phyloP scores from a whole-genome alignment of 2,797 vertebrate species.

The Vireo griseus region DNA sequence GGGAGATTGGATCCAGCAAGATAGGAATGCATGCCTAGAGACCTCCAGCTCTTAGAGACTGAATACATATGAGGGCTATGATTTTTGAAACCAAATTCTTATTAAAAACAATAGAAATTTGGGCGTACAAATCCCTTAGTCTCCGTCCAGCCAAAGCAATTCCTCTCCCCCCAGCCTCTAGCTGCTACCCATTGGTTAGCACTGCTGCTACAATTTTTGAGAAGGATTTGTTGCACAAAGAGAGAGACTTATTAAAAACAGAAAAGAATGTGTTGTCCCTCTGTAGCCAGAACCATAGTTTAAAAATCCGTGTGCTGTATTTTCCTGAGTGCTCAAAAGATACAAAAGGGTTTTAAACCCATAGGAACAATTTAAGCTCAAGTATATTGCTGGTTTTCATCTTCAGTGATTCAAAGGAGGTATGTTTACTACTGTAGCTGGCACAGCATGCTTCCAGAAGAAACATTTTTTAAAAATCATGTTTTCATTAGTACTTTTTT shows the following conservation, averaged over 20 bases:
- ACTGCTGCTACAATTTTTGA: conserved; percentile 33
- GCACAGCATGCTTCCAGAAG: background rate
- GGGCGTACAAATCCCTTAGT: conserved; percentile 52
- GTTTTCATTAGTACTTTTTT: background rate
- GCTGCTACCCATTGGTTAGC: conserved; percentile 51
- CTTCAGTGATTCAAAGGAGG: background rate
- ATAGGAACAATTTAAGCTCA: background rate
- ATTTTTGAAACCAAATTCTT: conserved; percentile 42
- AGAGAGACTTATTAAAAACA: conserved; percentile 59
- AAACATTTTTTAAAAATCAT: background rate
- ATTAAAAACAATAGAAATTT: conserved; percentile 58
- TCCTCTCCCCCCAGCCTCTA: background rate
- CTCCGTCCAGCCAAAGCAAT: conserved; percentile 51
- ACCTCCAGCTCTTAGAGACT: conserved; percentile 14
- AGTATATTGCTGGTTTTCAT: background rate
- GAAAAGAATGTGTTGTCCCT: conserved; percentile 51
- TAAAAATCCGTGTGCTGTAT: background rate
- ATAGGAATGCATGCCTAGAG: background rate
- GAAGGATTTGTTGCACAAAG: conserved; percentile 58
- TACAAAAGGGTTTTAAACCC: conserved; percentile 10
- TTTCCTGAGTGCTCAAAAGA: conserved; percentile 21
- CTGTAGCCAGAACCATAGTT: conserved; percentile 37
- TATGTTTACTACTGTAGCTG: background rate
- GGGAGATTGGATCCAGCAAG: background rate
- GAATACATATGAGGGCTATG: background rate